phyloP scores from a whole-genome alignment of 2,113 vertebrate genomes.

The Donacobius atricapilla region DNA sequence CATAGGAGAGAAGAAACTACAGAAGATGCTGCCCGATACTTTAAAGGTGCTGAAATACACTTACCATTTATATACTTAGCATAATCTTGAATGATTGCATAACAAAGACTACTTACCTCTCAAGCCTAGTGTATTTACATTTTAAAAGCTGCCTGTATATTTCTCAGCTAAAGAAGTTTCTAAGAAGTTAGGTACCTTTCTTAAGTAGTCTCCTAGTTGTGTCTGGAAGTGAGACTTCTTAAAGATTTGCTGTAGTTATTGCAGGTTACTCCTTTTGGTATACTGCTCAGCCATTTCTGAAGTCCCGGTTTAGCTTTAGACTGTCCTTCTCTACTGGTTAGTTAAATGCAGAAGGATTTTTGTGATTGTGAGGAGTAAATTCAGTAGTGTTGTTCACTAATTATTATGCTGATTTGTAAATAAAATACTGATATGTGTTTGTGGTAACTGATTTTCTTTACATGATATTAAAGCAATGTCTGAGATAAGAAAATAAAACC shows the following conservation, averaged over 20 bases:
- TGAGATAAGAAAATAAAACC: neutral
- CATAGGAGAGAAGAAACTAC: constrained; percentile 89
- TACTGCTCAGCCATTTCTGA: neutral
- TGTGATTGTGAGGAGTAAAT: neutral
- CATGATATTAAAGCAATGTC: neutral
- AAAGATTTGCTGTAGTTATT: neutral
- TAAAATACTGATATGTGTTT: neutral
- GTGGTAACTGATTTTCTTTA: neutral
- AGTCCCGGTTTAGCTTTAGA: neutral
- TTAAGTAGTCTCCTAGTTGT: neutral
- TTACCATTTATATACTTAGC: neutral
- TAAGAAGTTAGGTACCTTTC: neutral
- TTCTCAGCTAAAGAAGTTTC: neutral
- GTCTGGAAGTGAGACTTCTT: neutral
- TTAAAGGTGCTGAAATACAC: constrained; percentile 81
- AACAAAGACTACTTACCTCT: neutral
- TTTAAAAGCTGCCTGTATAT: neutral
- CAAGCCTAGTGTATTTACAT: neutral
- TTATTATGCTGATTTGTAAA: neutral
- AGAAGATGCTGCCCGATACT: constrained; percentile 92
- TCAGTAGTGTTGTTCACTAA: neutral
- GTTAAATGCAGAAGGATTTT: neutral
- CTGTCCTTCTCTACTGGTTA: neutral
- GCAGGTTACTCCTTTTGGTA: neutral
- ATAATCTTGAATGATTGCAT: neutral